A percentile compares a stretch with the other conserved stretches of the same genome.
Conservation (phyloP, 2,113 vertebrate species). For the Grammomys surdaster region DNA sequence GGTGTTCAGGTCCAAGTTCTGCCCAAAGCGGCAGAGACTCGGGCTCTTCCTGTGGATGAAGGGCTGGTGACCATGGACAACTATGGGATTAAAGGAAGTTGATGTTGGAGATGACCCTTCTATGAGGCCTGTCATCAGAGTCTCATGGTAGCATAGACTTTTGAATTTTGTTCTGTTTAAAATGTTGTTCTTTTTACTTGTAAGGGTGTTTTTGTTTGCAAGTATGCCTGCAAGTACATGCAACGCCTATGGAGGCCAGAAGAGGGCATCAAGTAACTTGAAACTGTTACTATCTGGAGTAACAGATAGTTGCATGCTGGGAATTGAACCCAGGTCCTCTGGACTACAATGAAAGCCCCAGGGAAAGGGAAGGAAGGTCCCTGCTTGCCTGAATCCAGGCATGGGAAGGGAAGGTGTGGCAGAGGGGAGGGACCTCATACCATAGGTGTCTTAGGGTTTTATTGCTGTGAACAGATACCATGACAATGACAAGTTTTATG, state of each 20-base stretch:
- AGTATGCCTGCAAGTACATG: neutral
- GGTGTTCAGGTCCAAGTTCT: neutral
- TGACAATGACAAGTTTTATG: too few species aligned
- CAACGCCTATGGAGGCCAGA: neutral
- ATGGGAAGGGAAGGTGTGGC: neutral
- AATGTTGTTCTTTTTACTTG: too few species aligned
- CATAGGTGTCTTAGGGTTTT: too few species aligned
- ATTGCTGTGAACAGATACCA: too few species aligned
- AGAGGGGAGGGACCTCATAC: too few species aligned
- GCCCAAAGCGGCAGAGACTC: neutral
- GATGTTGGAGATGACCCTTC: neutral
- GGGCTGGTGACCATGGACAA: neutral
- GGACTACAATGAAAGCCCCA: neutral
- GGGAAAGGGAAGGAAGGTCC: rapidly evolving
- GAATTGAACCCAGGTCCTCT: neutral
- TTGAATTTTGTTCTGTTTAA: too few species aligned
- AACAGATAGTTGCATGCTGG: neutral
- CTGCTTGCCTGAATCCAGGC: neutral
- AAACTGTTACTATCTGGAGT: neutral
- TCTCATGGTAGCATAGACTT: too few species aligned
- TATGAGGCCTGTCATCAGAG: too few species aligned
- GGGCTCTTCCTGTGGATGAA: neutral
- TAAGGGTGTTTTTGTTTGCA: too few species aligned
- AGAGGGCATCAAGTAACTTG: neutral
- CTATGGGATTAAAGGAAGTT: neutral